Evolutionary conservation across 1,140 invertebrate genomes (phyloP), one percentile per base, ranked within the genome.

Genomic region (Drosophila ananassae): DNA sequence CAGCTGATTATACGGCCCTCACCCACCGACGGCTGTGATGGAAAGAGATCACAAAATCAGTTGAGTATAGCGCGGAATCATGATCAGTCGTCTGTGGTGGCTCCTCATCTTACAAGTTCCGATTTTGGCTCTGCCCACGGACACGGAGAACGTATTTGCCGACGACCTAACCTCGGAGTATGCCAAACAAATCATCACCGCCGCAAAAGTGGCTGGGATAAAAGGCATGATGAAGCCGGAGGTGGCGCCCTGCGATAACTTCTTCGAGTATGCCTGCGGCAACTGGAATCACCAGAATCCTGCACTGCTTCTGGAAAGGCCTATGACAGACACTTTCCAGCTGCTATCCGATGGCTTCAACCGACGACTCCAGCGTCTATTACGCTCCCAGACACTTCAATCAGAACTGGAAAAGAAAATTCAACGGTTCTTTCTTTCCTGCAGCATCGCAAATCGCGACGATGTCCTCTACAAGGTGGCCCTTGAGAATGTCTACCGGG

Each of bases 261-360:
- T 95, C 75, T 95, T 95, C 74, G 73, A 92, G 78, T 94, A 94
- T 39, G 93, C 92, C 0, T 96, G 95, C 69, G 95, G 95, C 12
- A 94, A 94, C 56, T 96, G 95, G 95, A 92, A 93, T 0, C 76
- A 69, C 0, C 66, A 80, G 3, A 89, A 91, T 21, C 41, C 41
- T 12, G 89, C 90, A 9, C 76, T 83, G 34, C 21, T 90, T 1
- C 48, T 75, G 0, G 34, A 17, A 10, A 50, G 66, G 8, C 22
- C 77, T 0, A 55, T 71, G 21, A 91, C 84, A 24, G 79, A 90
- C 50, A 90, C 56, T 0, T 91, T 91, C 32, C 64, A 71, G 32
- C 7, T 71, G 1, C 59, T 91, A 2, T 48, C 62, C 0, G 74
- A 73, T 22, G 85, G 79, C 8, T 81, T 91, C 12, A 69, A 91